Conservation (phyloP, 2,113 vertebrate genomes). For the Columbina picui region DNA sequence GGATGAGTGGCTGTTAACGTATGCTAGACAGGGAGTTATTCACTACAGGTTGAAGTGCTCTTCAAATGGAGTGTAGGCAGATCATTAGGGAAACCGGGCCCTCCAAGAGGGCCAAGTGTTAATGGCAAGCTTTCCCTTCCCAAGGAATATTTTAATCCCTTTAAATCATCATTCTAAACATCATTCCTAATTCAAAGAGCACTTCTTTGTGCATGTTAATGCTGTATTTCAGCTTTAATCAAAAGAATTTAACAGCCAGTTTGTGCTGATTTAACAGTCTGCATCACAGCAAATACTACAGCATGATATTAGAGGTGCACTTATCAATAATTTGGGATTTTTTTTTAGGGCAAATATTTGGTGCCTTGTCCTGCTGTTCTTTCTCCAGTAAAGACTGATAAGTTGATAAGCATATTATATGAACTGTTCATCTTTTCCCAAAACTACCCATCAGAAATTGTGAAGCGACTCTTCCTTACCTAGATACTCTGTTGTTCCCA, state of each 20-base stretch:
- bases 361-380: background rate
- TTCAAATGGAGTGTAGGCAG: background rate
- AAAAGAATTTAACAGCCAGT: background rate
- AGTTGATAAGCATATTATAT: background rate
- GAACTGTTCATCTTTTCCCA: background rate
- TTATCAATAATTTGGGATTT: rapidly evolving
- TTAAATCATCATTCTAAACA: background rate
- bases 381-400: background rate
- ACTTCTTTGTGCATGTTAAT: background rate
- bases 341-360: background rate
- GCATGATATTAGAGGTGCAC: background rate
- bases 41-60: background rate
- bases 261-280: background rate
- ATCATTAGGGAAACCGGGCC: background rate
- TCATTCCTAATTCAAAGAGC: background rate
- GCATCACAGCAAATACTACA: background rate
- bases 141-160: background rate
- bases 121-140: background rate
- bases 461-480: constrained; percentile 77
- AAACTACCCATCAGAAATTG: background rate
- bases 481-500: constrained; percentile 95
- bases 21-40: background rate
- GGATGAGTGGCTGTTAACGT: background rate
- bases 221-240: background rate
- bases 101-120: background rate